Conservation (phyloP, 2,888 invertebrate species). For the Pristionchus japonicus region DNA sequence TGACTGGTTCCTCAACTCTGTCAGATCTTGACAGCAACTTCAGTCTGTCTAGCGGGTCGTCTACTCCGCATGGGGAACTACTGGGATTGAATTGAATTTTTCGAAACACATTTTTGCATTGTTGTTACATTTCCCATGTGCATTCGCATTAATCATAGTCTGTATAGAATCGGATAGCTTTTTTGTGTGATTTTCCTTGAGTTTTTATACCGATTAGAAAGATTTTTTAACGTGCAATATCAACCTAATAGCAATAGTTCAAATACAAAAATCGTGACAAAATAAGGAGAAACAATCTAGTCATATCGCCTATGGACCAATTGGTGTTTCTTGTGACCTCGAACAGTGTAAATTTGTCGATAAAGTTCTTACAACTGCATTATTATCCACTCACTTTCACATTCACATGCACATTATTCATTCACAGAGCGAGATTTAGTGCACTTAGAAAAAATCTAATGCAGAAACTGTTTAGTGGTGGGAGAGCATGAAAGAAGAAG, state of each 20-base stretch:
- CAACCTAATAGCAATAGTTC: not conserved
- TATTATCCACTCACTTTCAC: no score
- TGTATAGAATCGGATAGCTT: not conserved
- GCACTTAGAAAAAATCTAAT: no score
- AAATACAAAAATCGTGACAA: conserved; percentile 12
- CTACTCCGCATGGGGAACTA: conserved; percentile 49
- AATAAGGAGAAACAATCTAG: not conserved
- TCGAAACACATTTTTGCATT: not conserved
- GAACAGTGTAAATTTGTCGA: conserved; percentile 18
- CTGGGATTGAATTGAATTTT: not conserved
- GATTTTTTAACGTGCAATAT: not conserved
- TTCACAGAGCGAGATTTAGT: no score
- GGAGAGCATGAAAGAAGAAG: no score
- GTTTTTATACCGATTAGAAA: not conserved
- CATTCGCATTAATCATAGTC: not conserved
- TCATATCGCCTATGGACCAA: conserved; percentile 38
- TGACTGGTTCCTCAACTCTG: conserved; percentile 48
- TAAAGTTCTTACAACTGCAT: not conserved
- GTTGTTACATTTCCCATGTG: not conserved
- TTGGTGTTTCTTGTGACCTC: conserved; percentile 20
- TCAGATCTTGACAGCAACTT: conserved; percentile 58
- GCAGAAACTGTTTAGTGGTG: no score
- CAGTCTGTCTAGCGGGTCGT: conserved; percentile 57
- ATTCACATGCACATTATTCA: no score
- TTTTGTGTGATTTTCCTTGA: not conserved